Base-by-base conservation (phyloP, 2,797 vertebrate genomes). In the Coracias cyanogaster region DNA sequence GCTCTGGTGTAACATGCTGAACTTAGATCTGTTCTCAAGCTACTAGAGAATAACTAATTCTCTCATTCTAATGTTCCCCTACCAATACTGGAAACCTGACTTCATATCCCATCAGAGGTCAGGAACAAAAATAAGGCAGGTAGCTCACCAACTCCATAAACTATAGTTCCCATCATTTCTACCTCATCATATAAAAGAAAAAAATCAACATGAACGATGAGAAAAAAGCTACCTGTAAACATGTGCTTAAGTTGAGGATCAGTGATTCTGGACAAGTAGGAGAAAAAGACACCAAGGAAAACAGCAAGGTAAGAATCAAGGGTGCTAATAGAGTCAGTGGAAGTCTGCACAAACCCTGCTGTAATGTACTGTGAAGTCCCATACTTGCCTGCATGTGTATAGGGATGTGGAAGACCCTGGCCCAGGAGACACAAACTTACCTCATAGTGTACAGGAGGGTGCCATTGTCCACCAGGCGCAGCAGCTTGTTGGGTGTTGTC, bases 391-490 rank as follows among this genome's bases (percentile, higher is more conserved):
- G 33, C 5, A 3, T 1, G 24, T 46, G 43, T 28, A 14, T 7
- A 28, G 21, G 24, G 35, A 55, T 5, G 46, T 66, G 66, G 24
- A 64, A 37, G 9, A 19, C 9, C 16, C 17, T 45, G 72, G 10
- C 2, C 28, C 43, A 81, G 62, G 18, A 86, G 41, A 9, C 8
- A 4, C 4, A 41, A 33, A 21, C 97, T 98, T 94, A 99, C 99
- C 99, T 99, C 99, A 99, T 99, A 3, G 99, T 99, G 95, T 99
- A 99, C 66, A 99, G 98, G 28, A 99, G 99, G 0, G 99, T 99
- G 41, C 99, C 99, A 0, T 99, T 99, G 98, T 99, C 99, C 51
- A 99, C 99, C 91, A 99, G 98, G 74, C 99, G 98, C n/a, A 99
- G 98, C 43, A 99, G 98, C 92, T 99, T 99, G 98, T 99, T 99